Base-by-base conservation (phyloP, 2,797 vertebrate genomes). In the Myotis pilosus region DNA sequence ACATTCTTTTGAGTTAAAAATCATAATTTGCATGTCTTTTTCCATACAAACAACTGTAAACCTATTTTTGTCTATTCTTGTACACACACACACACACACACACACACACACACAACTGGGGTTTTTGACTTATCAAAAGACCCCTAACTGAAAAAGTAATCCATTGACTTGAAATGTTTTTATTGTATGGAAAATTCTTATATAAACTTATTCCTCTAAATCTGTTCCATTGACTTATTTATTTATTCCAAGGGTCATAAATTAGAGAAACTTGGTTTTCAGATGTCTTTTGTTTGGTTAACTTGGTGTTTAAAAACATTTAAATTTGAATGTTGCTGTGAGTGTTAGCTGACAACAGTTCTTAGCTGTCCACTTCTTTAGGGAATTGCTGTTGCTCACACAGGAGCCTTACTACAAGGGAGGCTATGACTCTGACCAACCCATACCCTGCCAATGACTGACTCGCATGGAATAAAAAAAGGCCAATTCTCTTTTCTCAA, bases 221-320 rank as follows among this genome's bases (percentile, higher is more conserved):
- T 80, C n/a, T 69, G 25, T 89, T 78, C 22, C 41, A 74, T 53
- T 91, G 20, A 68, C 47, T 69, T 23, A 28, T 57, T 86, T 62
- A 68, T 91, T 41, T 74, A 60, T 83, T 83, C 9, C 38, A 89
- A 92, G n/a, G 3, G 47, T 60, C 64, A 64, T 83, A 87, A 85
- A 74, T 47, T 41, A 87, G 66, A 92, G 57, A 47, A 80, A 92
- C 16, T 68, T 89, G 13, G 47, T 93, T 92, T 94, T 89, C 49
- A 74, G 71, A 53, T 78, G 17, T 82, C 38, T 91, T 92, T 81
- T 87, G 51, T 82, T 92, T 60, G 68, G n/a, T 78, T 89, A 88
- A 23, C 9, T 82, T 57, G 66, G 19, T 83, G 47, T 44, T 81
- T 87, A 57, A 87, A 94, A 83, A 33, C 20, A n/a, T 86, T 82